These are phyloP conservation scores for Schrankia costaestrigalis DNA, from an alignment of 2,888 invertebrate species.

Conservation along the genomic window DNA sequence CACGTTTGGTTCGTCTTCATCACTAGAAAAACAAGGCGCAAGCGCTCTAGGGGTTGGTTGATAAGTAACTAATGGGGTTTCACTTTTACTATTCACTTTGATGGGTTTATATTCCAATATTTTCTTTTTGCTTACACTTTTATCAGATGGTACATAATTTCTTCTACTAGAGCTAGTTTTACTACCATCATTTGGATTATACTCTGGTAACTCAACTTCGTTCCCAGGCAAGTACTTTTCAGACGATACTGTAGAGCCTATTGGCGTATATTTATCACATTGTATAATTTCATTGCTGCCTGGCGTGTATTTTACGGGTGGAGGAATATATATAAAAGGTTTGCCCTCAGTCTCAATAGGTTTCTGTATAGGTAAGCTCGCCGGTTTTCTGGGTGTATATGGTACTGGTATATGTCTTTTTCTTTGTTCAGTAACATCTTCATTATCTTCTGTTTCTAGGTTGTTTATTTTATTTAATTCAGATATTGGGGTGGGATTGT, in stretches of 20 bases:
- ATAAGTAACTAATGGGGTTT: slow-evolving; percentile 56
- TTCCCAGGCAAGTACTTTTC: slow-evolving; percentile 69
- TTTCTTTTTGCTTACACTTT: slow-evolving; percentile 58
- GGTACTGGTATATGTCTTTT: slow-evolving; percentile 76
- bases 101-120: slow-evolving; percentile 70
- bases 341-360: slow-evolving; percentile 62
- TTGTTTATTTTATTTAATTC: slow-evolving; percentile 76
- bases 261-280: slow-evolving; percentile 67
- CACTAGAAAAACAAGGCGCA: slow-evolving; percentile 75
- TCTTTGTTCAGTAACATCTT: slow-evolving; percentile 58
- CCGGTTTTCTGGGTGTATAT: slow-evolving; percentile 74
- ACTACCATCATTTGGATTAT: slow-evolving; percentile 53
- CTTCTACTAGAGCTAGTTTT: slow-evolving; percentile 43
- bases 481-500: slow-evolving; percentile 84
- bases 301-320: slow-evolving; percentile 62
- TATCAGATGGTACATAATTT: slow-evolving; percentile 73
- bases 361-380: slow-evolving; percentile 57
- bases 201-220: slow-evolving; percentile 60
- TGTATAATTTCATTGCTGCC: slow-evolving; percentile 55
- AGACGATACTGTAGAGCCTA: slow-evolving; percentile 55
- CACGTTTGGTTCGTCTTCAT: slow-evolving; percentile 67
- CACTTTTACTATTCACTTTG: slow-evolving; percentile 53
- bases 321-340: slow-evolving; percentile 68
- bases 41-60: slow-evolving; percentile 70
- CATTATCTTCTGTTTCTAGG: slow-evolving; percentile 47